Evolutionary conservation across 2,113 vertebrate genomes (phyloP).

Genomic region (Petaurus breviceps): DNA sequence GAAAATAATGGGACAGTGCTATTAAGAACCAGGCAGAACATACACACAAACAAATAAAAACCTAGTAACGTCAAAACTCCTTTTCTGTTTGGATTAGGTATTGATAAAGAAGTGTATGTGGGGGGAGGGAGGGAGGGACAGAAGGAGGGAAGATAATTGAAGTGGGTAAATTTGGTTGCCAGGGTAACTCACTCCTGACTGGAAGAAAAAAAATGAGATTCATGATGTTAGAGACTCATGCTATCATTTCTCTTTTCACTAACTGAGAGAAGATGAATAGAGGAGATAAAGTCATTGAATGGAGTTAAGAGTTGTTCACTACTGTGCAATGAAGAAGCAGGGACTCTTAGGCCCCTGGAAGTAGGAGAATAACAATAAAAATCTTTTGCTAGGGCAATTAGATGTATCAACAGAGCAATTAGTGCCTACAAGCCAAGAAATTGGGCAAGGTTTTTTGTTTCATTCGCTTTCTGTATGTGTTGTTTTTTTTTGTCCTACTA

Average conservation of each 20-base stretch:
- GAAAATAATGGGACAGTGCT: neutral
- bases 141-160: neutral
- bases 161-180: neutral
- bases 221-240: neutral
- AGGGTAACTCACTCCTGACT: neutral
- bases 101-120: neutral
- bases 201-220: neutral
- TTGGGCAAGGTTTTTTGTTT: slow-evolving; percentile 71
- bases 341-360: slow-evolving; percentile 33
- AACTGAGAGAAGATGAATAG: neutral
- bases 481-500: slow-evolving; percentile 22
- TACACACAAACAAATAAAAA: neutral
- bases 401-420: slow-evolving; percentile 72
- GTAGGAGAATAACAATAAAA: slow-evolving; percentile 58
- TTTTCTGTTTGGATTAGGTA: neutral
- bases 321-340: neutral
- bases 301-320: neutral
- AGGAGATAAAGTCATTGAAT: neutral
- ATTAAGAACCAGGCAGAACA: neutral
- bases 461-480: neutral
- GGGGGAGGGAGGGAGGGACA: neutral
- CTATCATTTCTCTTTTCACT: neutral
- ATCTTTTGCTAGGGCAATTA: slow-evolving; percentile 77
- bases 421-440: slow-evolving; percentile 66
- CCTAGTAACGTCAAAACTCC: neutral